Evolutionary conservation across 2,797 vertebrate genomes (phyloP).

Genomic region (Propithecus deckenii): DNA sequence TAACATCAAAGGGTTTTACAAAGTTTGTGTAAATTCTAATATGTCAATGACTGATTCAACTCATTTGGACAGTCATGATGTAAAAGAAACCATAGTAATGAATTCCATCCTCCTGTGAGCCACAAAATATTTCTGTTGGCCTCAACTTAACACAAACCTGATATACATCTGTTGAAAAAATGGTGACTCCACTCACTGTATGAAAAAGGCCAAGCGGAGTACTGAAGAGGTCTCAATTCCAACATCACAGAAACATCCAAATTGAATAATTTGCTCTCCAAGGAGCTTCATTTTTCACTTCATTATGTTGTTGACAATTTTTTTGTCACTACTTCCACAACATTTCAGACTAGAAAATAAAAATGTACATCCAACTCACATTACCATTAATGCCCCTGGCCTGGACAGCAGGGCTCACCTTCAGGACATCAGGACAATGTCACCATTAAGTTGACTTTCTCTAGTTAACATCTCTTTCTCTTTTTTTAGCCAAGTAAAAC

Average conservation of each 20-base stretch:
- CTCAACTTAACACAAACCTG: slow-evolving; percentile 12
- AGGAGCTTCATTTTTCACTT: neutral
- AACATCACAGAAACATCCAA: neutral
- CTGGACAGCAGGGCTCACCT: neutral
- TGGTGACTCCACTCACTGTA: neutral
- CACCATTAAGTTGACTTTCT: neutral
- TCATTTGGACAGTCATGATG: neutral
- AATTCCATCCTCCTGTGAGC: neutral
- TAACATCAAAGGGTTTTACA: neutral
- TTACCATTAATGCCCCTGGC: neutral
- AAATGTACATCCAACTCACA: neutral
- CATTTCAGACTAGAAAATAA: slow-evolving; percentile 4
- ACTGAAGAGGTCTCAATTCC: neutral
- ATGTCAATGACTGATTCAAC: neutral
- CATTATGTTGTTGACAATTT: neutral
- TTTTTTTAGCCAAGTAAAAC: neutral
- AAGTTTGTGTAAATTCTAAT: slow-evolving; percentile 17
- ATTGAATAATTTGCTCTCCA: neutral
- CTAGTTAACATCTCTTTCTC: neutral
- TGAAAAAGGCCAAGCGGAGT: neutral
- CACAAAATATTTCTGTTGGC: neutral
- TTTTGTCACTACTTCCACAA: neutral
- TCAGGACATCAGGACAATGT: neutral
- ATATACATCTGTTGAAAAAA: neutral
- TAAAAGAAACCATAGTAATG: neutral